Evolutionary conservation across 1,140 invertebrate species (phyloP), one percentile per base, ranked within the genome.

Genomic region (Cepaea nemoralis): DNA sequence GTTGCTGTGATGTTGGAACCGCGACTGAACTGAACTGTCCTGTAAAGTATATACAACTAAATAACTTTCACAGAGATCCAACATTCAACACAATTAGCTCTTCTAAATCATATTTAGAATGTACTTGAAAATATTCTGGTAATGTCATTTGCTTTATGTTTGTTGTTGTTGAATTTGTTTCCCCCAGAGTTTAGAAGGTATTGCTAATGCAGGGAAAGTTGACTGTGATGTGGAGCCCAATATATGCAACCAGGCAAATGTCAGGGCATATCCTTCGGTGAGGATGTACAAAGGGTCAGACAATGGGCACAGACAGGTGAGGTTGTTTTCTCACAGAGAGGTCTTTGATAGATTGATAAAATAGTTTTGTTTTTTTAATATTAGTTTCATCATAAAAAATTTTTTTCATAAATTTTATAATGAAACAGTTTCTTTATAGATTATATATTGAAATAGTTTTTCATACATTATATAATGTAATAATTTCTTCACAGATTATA

Each of bases 181-280:
- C n/a, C n/a, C n/a, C n/a, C 84, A 94, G 93, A 87, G 89, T 85
- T 83, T 94, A 42, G 89, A 93, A 71, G 92, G 92, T n/a, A 88
- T 86, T 83, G 92, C 93, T 2, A 92, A 91, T 76, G 89, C 92
- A 50, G 94, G 92, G 16, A 93, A 93, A 89, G 85, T 94, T 1
- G 92, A 94, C 88, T 94, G 94, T 90, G 92, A 94, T 42, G 75
- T 86, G 33, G 89, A 92, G 80, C 84, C 84, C 31, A 50, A 85
- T 19, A 67, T 93, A 19, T 94, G 94, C 87, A 82, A 87, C 5
- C 82, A 91, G 77, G 92, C 92, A 35, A 91, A 91, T 48, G 87
- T 94, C 5, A 82, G 86, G 67, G 91, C 91, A 12, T 94, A 94
- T 88, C 94, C 94, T 0, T 93, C 93, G 19, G 86, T 94, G 2